Percentiles rank a stretch among this genome's conserved stretches.
Evolutionary conservation across 1,140 invertebrate species (phyloP).

Genomic region (Euborellia annulipes): DNA sequence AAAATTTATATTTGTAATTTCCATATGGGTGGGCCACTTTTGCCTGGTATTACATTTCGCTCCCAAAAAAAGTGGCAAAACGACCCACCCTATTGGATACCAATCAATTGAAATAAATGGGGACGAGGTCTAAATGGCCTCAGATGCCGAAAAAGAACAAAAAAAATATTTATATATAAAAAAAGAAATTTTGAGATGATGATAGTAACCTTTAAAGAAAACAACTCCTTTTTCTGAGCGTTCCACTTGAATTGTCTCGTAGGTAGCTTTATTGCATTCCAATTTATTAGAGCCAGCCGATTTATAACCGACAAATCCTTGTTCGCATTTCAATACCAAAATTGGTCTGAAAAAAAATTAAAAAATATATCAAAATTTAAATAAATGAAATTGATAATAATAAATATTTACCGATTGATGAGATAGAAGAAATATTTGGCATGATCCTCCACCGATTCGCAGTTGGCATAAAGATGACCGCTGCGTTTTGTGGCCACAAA

Average conservation of each 20-base stretch:
- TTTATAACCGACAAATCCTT: slow-evolving; percentile 91
- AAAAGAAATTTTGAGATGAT: too few relatives aligned
- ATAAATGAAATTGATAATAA: too few relatives aligned
- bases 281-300: slow-evolving; percentile 57
- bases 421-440: slow-evolving; percentile 88
- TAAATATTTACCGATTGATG: slow-evolving; percentile 67
- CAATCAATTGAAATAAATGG: too few relatives aligned
- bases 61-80: too few relatives aligned
- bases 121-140: too few relatives aligned
- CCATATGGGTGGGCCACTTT: too few relatives aligned
- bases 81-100: too few relatives aligned
- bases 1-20: too few relatives aligned
- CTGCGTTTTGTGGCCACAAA: slow-evolving; percentile 86
- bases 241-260: slow-evolving; percentile 84
- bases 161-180: too few relatives aligned
- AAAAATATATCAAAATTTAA: slow-evolving; percentile 2
- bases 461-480: slow-evolving; percentile 82
- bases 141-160: too few relatives aligned
- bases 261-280: slow-evolving; percentile 90
- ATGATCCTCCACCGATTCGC: slow-evolving; percentile 70
- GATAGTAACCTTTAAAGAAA: slow-evolving; percentile 70
- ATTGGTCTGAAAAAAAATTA: slow-evolving; percentile 48
- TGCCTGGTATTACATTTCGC: too few relatives aligned
- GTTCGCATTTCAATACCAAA: slow-evolving; percentile 84
- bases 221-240: slow-evolving; percentile 78